Base-by-base conservation (phyloP, 2,113 vertebrate species). In the Nothoprocta perdicaria region DNA sequence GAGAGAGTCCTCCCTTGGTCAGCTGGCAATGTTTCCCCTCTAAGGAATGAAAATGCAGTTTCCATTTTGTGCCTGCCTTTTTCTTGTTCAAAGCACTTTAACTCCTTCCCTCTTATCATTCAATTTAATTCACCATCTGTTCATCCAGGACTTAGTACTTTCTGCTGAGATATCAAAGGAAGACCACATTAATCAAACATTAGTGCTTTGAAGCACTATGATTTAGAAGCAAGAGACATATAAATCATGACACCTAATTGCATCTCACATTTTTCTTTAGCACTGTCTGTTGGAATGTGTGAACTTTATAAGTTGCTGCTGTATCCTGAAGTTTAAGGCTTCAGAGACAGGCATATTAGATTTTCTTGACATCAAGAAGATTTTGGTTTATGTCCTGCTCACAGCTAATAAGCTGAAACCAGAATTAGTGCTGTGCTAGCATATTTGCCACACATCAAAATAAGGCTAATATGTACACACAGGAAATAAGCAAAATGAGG, bases 111-210 rank as follows among this genome's bases (percentile, higher is more conserved):
- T 88, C 81, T 96, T 93, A 89, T 90, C 53, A 88, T 92, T 96
- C 88, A 84, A 86, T 94, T 94, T 94, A 94, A 91, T 87, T 77
- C 88, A 75, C 84, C 88, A 93, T 90, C 90, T 97, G 76, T 92
- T 96, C 84, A 90, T 79, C 48, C 55, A 73, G 88, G 92, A 93
- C 63, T 95, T 88, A 71, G 88, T 85, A 87, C 92, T 96, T 97
- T 96, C 82, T 93, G 83, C 72, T 94, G 89, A 97, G 85, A 88
- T 95, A 82, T 95, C 88, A 91, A 96, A 89, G 33, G 68, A 94
- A 95, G 76, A 84, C 80, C 52, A 82, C 80, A 94, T 96, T 94
- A 97, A 96, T 97, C 96, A 96, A 95, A 91, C 74, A 87, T 88
- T 89, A 94, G 33, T 78, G 95, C 66, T 90, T 55, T 80, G 73